Base-by-base conservation (phyloP, 2,797 vertebrate genomes). In the Natrix natrix region DNA sequence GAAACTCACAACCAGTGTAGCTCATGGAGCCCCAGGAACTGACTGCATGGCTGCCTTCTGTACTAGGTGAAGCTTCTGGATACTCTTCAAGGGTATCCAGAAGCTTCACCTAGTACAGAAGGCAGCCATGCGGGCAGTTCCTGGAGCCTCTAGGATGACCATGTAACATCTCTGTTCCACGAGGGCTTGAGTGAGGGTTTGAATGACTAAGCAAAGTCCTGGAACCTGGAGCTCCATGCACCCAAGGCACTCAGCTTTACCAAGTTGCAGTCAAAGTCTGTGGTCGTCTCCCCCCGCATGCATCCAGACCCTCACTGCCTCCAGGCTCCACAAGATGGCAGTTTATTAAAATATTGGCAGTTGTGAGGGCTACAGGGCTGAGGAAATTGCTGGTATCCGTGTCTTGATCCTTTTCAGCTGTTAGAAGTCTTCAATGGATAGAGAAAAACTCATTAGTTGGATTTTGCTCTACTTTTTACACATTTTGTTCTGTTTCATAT, bases 401-500 rank as follows among this genome's bases (percentile, higher is more conserved):
- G 22, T 8, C 63, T 20, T 20, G 60, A 69, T 12, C 5, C 11
- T 14, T 12, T 74, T 56, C 52, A 74, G 89, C 17, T 56, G 17
- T 20, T 20, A 37, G 43, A 66, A 66, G 5, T 8, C 24, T 12
- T 90, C 60, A 28, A 1, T 43, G 8, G 28, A 22, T 28, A 74
- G n/a, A 22, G 17, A 17, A 55, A 55, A 55, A 61, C 63, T 20
- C 32, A 74, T 7, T 74, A 90, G 17, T 56, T 61, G 37, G 88
- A 87, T 89, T 61, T 43, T 24, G n/a, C 52, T 66, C 52, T 74
- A 56, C n/a, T n/a, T 86, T 91, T 93, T 89, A 43, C 13, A 57
- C 26, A 57, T 57, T 90, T 61, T 89, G 89, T 63, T 93, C 6
- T 92, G 61, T 87, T 69, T 54, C 91, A 87, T 96, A 92, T 94